Percentiles rank a stretch among this genome's conserved stretches.
phyloP scores from a whole-genome alignment of 2,113 vertebrate genomes.

The Pao palembangensis region DNA sequence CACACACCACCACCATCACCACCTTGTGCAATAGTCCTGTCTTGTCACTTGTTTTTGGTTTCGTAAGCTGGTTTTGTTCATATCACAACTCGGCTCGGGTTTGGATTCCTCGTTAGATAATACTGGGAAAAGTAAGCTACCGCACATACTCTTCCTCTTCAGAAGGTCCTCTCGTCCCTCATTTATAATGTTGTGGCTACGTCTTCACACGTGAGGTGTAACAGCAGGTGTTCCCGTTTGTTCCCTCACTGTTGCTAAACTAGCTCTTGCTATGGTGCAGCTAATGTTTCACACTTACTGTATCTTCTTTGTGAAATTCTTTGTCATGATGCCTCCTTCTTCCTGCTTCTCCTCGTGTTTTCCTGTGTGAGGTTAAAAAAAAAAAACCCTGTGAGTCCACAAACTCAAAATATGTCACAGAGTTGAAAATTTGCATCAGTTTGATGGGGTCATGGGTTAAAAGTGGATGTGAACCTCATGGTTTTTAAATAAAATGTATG shows the following conservation, averaged over 20 bases:
- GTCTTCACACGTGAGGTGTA: too few relatives aligned
- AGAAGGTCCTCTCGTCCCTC: too few relatives aligned
- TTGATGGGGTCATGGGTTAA: neutral
- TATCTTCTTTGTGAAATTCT: constrained; percentile 99
- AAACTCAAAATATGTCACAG: neutral
- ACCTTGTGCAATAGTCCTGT: too few relatives aligned
- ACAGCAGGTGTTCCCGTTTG: too few relatives aligned
- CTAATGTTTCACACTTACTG: constrained; percentile 80
- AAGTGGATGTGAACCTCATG: neutral
- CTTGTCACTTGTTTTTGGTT: constrained; percentile 30
- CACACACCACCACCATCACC: too few relatives aligned
- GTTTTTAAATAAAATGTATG: neutral
- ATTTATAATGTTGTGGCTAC: too few relatives aligned
- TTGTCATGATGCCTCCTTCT: constrained; percentile 95
- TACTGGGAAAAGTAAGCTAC: too few relatives aligned
- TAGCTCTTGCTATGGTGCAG: too few relatives aligned
- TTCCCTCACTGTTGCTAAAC: too few relatives aligned
- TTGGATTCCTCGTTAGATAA: neutral
- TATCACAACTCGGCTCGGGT: neutral
- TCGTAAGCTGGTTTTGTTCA: neutral
- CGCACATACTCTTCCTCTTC: too few relatives aligned
- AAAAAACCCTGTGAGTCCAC: neutral
- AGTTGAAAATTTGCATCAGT: neutral
- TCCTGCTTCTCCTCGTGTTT: constrained; percentile 97
- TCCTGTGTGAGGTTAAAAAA: constrained; percentile 64